phyloP scores from a whole-genome alignment of 2,888 invertebrate genomes.

The Mythimna ferrago region DNA sequence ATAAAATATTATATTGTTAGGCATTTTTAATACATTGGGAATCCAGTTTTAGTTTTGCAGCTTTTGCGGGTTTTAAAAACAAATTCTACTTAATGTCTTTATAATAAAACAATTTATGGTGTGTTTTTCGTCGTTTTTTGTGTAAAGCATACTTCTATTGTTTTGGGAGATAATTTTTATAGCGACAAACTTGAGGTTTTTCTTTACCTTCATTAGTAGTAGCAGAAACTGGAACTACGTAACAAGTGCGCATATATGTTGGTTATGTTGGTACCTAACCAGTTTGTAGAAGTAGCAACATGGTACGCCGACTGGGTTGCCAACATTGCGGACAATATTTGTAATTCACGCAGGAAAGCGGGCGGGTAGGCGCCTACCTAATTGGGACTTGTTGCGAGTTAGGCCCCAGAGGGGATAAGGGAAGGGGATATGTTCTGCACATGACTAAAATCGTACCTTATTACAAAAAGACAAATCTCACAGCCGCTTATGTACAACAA shows the following conservation, averaged over 20 bases:
- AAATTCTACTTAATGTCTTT: not conserved
- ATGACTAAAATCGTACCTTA: constrained; percentile 20
- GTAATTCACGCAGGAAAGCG: constrained; percentile 41
- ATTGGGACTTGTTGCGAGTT: constrained; percentile 49
- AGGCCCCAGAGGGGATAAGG: constrained; percentile 5
- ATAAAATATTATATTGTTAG: not conserved
- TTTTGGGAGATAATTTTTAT: not conserved
- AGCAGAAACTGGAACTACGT: not conserved
- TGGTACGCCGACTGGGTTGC: constrained; percentile 10
- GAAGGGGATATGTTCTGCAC: constrained; percentile 10
- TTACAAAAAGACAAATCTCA: constrained; percentile 30
- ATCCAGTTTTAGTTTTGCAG: constrained; percentile 8
- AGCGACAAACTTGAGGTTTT: constrained; percentile 19
- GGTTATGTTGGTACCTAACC: not conserved
- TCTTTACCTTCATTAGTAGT: not conserved
- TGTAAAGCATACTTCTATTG: constrained; percentile 5
- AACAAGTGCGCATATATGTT: not conserved
- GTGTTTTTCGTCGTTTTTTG: constrained; percentile 17
- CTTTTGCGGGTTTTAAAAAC: not conserved
- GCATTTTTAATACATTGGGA: not conserved
- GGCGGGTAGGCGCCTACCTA: constrained; percentile 37
- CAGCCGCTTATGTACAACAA: not conserved
- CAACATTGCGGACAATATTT: constrained; percentile 36
- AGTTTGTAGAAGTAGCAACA: constrained; percentile 6
- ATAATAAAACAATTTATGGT: constrained; percentile 9